phyloP scores from a whole-genome alignment of 2,797 vertebrate species.

The Rhabdophis nuchalis region DNA sequence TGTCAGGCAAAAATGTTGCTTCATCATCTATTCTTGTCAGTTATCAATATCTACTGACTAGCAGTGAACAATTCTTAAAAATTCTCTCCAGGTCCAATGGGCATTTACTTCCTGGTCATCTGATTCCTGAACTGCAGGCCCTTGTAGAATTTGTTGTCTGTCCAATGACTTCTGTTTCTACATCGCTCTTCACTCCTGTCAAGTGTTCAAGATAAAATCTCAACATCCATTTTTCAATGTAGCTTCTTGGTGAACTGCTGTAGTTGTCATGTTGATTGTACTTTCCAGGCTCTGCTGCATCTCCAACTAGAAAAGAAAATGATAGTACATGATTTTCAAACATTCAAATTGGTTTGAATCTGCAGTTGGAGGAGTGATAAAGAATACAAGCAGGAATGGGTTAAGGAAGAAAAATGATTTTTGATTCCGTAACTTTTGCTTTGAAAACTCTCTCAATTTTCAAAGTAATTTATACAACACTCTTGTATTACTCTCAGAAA shows the following conservation, averaged over 20 bases:
- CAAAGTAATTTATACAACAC: neutral
- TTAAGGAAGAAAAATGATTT: neutral
- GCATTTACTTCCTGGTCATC: neutral
- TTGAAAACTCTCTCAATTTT: neutral
- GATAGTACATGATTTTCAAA: neutral
- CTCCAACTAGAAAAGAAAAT: constrained; percentile 63
- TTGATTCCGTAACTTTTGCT: neutral
- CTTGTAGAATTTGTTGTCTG: neutral
- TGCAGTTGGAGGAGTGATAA: neutral
- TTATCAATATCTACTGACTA: fast-evolving
- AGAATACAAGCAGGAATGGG: neutral
- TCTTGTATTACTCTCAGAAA: neutral
- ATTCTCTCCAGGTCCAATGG: fast-evolving
- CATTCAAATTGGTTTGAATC: neutral
- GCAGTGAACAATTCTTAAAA: neutral
- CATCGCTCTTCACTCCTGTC: constrained; percentile 5
- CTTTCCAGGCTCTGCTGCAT: constrained; percentile 76
- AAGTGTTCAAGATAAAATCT: constrained; percentile 15
- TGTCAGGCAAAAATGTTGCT: neutral
- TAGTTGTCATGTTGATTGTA: constrained; percentile 69
- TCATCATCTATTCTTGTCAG: fast-evolving
- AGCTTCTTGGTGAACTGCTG: constrained; percentile 67
- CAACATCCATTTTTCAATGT: constrained; percentile 59
- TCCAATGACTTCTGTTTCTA: neutral
- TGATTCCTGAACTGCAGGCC: constrained; percentile 42